Evolutionary conservation across 1,140 invertebrate species (phyloP), one percentile per base, ranked within the genome.

Genomic region (Trichoplusia ni): DNA sequence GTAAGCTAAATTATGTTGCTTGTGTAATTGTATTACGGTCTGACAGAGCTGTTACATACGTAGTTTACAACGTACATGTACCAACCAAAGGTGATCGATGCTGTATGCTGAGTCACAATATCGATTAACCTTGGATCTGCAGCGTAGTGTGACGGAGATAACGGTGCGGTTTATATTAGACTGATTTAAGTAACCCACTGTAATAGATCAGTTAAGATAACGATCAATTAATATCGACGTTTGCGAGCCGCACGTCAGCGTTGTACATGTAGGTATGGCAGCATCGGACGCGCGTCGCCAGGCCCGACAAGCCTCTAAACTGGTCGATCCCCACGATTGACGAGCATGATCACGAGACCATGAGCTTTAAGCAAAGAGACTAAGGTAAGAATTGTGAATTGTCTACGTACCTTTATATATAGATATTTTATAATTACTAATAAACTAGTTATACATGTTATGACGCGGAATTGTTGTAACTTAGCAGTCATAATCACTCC

Each of bases 361-460:
- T 69, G 60, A 73, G 70, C 70, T 73, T 73, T 73, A 73, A 73
- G 70, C 59, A 49, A 61, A 54, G 63, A 69, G 67, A 73, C 71
- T 73, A 67, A 66, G 59, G 46, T 46, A 62, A 40, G 14, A 65
- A 63, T 19, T 27, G 53, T 44, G 63, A 46, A 53, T 62, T 63
- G 53, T 58, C 53, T 49, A 62, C 44, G 63, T 63, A 65, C 38
- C 59, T 60, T 58, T 63, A 62, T 44, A 44, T 56, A 40, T 71
- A 64, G 38, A 62, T 40, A 51, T 71, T 67, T 61, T 53, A 35
- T 59, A 51, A 14, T 51, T 40, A 29, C 7, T 27, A 13, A 8
- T 58, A n/a, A 29, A 16, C 13, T 13, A 29, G 23, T 44, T 58
- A 58, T 18, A 18, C 25, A 27, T 58, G 54, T 29, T 58, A 42